Percentiles rank a stretch among this genome's conserved stretches.
These are phyloP conservation scores for Archilochus colubris DNA, from an alignment of 2,113 vertebrate species.

Conservation along the genomic window DNA sequence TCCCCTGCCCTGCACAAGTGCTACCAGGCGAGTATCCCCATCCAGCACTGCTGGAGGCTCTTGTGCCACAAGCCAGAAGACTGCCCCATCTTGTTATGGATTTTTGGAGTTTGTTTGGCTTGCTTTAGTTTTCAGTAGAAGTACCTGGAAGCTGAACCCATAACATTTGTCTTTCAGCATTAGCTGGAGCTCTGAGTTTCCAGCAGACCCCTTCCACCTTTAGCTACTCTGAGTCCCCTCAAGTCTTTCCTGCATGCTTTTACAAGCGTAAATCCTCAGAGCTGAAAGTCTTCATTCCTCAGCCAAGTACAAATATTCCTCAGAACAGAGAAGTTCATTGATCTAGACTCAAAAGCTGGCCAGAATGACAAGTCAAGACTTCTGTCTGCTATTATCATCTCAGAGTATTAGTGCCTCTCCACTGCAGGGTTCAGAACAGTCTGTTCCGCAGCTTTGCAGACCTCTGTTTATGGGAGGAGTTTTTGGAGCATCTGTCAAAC, in stretches of 20 bases:
- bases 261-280: background rate
- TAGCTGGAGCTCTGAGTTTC: background rate
- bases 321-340: background rate
- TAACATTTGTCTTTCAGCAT: background rate
- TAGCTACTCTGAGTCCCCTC: background rate
- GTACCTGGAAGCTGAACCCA: background rate
- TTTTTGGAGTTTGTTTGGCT: background rate
- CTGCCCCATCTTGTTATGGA: background rate
- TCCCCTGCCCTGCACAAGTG: background rate
- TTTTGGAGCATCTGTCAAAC: conserved; percentile 41
- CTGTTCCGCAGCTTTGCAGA: conserved; percentile 28
- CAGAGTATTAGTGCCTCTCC: background rate
- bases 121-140: background rate
- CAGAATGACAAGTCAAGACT: conserved; percentile 22
- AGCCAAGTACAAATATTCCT: background rate
- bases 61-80: accelerated
- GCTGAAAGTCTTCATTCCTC: background rate
- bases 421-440: background rate
- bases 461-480: conserved; percentile 4
- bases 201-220: background rate
- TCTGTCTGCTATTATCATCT: conserved; percentile 9
- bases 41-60: background rate
- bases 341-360: conserved; percentile 1
- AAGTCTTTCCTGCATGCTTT: background rate
- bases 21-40: background rate